Evolutionary conservation across 2,888 invertebrate genomes (phyloP).

Genomic region (Xylota sylvarum): DNA sequence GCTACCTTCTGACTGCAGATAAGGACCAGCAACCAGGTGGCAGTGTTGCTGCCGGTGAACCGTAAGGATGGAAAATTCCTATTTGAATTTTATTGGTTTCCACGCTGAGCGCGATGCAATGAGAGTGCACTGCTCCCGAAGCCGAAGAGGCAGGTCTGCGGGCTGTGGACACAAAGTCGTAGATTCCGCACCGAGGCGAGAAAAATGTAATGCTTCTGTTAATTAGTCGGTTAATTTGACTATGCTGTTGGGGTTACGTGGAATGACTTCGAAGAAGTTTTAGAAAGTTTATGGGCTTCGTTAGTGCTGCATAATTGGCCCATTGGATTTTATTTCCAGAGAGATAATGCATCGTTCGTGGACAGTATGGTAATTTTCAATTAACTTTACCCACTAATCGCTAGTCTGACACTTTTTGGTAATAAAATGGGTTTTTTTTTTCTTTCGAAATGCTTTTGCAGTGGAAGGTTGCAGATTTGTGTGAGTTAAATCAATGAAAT

Average conservation of each 20-base stretch:
- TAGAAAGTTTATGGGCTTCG: conserved; percentile 73
- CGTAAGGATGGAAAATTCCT: conserved; percentile 58
- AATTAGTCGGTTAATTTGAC: conserved; percentile 76
- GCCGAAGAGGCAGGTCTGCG: neutral
- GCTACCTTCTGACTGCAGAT: conserved; percentile 47
- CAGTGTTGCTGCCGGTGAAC: conserved; percentile 11
- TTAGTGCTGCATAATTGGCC: conserved; percentile 58
- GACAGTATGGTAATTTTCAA: conserved; percentile 66
- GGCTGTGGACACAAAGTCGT: conserved; percentile 12
- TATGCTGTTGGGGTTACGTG: conserved; percentile 35
- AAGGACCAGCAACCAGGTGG: conserved; percentile 74
- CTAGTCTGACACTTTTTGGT: conserved; percentile 40
- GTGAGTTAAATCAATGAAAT: neutral
- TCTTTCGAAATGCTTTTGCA: neutral
- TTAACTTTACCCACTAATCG: conserved; percentile 36
- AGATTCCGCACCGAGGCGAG: conserved; percentile 70
- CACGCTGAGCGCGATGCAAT: conserved; percentile 28
- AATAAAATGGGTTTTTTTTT: conserved; percentile 30
- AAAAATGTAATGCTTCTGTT: conserved; percentile 74
- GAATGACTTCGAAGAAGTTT: conserved; percentile 48
- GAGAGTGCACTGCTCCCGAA: neutral
- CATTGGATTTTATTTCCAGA: conserved; percentile 48
- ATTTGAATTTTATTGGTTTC: conserved; percentile 75
- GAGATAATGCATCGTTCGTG: conserved; percentile 37
- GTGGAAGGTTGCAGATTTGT: neutral